Evolutionary conservation across 2,888 invertebrate genomes (phyloP), one percentile per base, ranked within the genome.

Genomic region (Hypena proboscidalis): DNA sequence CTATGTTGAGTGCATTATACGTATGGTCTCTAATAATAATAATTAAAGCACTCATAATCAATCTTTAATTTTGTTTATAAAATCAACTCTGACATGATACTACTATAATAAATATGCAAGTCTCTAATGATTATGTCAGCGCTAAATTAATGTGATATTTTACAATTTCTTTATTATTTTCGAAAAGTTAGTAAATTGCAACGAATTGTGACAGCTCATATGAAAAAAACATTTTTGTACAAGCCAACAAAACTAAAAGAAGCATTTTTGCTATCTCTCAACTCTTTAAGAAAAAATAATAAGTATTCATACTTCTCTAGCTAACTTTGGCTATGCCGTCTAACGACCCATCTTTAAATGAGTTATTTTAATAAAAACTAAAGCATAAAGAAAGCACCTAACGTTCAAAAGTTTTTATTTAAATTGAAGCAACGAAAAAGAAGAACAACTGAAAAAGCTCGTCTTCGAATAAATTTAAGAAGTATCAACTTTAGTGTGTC

Each of bases 301-400:
- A 78, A 77, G 81, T 81, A 83, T 83, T 84, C 83, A 81, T 67
- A 85, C 83, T 84, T 85, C 78, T 75, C 81, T 84, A 87, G 71
- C 80, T 85, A 86, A 83, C 88, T 89, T 89, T 88, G 90, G 89
- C 90, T 88, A 85, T 86, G 89, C 90, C 89, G 78, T 84, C 83
- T 84, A 81, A 72, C 69, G 72, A 77, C 80, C 67, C 79, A 75
- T 77, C 54, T 29, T 67, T 68, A 57, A 67, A 77, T 67, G 80
- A 82, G 77, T 74, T 71, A n/a, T 69, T 58, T 70, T 67, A 73
- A 74, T 74, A 80, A 64, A 55, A 78, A 63, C 80, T 84, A 80
- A 85, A 82, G 82, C 82, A 72, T 83, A 83, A 83, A 80, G 68
- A 79, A 89, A 89, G 87, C 88, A 86, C 85, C 87, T 85, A 88